Evolutionary conservation across 2,797 vertebrate genomes (phyloP).

Genomic region (Tinamus major): DNA sequence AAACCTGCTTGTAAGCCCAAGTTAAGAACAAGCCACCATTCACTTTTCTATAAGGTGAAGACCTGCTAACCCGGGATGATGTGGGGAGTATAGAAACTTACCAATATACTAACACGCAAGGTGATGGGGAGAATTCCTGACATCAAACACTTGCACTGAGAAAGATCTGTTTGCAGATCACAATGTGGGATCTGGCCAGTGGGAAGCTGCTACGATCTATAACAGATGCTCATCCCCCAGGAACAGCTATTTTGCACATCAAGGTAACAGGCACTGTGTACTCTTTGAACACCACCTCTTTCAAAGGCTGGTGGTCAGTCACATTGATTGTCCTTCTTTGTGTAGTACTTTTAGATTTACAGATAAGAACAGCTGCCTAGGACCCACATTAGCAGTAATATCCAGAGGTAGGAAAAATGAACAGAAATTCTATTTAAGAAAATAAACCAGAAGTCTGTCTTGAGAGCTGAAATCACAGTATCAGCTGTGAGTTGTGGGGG

Average conservation of each 20-base stretch:
- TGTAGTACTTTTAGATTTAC: not conserved
- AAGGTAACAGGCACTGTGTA: constrained; percentile 83
- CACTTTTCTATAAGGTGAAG: not conserved
- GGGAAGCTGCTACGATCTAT: constrained; percentile 96
- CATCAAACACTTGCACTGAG: not conserved
- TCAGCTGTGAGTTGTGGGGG: not conserved
- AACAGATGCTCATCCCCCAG: constrained; percentile 96
- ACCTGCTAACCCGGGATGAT: not conserved
- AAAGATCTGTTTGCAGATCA: constrained; percentile 85
- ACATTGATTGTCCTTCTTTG: not conserved
- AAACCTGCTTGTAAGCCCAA: not conserved
- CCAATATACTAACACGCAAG: fast-evolving
- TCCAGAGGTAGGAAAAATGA: not conserved
- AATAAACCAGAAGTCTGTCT: not conserved
- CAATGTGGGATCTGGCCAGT: constrained; percentile 98
- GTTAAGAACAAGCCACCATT: not conserved
- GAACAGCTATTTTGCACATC: constrained; percentile 94
- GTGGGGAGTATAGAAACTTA: not conserved
- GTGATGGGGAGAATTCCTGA: not conserved
- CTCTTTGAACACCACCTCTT: not conserved
- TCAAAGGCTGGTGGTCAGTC: not conserved
- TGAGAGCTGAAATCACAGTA: not conserved
- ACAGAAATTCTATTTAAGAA: not conserved
- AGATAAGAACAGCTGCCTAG: not conserved
- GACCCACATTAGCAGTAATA: not conserved